These are phyloP conservation scores for Lymantria monacha DNA, from an alignment of 2,888 invertebrate species.

Conservation along the genomic window DNA sequence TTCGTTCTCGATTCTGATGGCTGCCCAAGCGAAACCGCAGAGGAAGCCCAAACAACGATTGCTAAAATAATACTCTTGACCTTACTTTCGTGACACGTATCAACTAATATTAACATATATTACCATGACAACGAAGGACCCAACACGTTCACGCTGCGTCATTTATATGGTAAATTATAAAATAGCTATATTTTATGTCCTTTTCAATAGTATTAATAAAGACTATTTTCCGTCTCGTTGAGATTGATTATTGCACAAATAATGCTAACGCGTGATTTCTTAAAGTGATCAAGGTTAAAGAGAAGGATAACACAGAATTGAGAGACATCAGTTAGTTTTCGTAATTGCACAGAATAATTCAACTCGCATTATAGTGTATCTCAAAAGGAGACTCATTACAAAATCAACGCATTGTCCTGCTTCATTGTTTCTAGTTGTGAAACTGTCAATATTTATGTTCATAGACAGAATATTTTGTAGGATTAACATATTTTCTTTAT, in stretches of 20 bases:
- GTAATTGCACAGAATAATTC: background rate
- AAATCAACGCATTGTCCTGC: constrained; percentile 1
- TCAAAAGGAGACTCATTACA: background rate
- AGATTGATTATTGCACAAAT: background rate
- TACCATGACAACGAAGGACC: constrained; percentile 33
- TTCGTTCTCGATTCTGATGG: constrained; percentile 30
- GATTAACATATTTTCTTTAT: background rate
- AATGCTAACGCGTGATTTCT: background rate
- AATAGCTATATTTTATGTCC: background rate
- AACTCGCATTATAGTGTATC: background rate
- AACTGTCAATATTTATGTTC: constrained; percentile 43
- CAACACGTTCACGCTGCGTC: constrained; percentile 17
- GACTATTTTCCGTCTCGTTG: background rate
- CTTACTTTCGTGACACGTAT: constrained; percentile 26
- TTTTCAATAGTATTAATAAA: background rate
- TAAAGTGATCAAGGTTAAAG: background rate
- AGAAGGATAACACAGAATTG: background rate
- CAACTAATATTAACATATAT: constrained; percentile 28
- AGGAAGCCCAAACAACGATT: constrained; percentile 15
- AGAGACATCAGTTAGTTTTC: background rate
- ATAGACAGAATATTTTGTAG: constrained; percentile 47
- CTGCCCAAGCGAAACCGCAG: constrained; percentile 30
- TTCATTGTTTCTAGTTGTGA: constrained; percentile 29
- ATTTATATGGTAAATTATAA: background rate
- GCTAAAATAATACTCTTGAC: constrained; percentile 32